phyloP scores from a whole-genome alignment of 2,888 invertebrate genomes.

The Chelonus formosanus region DNA sequence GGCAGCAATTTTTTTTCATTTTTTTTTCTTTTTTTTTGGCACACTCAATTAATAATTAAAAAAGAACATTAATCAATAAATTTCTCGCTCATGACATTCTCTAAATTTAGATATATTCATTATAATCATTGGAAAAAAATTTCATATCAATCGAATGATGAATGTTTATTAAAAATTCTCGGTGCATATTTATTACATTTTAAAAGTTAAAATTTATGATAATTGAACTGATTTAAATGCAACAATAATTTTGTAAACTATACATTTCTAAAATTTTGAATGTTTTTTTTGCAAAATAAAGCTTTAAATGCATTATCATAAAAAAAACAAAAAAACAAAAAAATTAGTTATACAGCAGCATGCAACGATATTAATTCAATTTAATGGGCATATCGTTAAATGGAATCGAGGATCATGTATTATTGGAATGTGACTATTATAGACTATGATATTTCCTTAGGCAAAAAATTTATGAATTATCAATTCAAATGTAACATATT shows the following conservation, averaged over 20 bases:
- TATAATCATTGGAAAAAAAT: constrained; percentile 3
- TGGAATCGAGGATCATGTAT: constrained; percentile 44
- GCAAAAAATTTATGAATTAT: too few species aligned
- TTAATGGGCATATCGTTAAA: constrained; percentile 9
- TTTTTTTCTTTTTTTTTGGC: constrained; percentile 34
- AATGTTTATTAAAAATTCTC: constrained; percentile 21
- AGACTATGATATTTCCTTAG: too few species aligned
- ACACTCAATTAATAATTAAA: constrained; percentile 30
- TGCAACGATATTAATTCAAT: background rate
- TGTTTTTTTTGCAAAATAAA: constrained; percentile 24
- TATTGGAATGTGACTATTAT: constrained; percentile 57
- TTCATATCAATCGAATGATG: constrained; percentile 8
- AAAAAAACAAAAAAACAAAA: background rate
- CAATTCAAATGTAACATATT: too few species aligned
- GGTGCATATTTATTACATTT: constrained; percentile 16
- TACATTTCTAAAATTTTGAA: constrained; percentile 18
- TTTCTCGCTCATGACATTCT: background rate
- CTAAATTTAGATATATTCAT: background rate
- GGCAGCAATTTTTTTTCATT: constrained; percentile 42
- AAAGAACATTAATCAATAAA: too few species aligned
- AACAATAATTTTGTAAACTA: constrained; percentile 37
- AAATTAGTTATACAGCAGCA: constrained; percentile 12
- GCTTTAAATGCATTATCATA: constrained; percentile 36
- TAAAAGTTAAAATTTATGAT: too few species aligned
- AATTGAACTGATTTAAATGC: constrained; percentile 42